Evolutionary conservation across 2,113 vertebrate species (phyloP), one percentile per base, ranked within the genome.

Genomic region (Ophiodon elongatus): DNA sequence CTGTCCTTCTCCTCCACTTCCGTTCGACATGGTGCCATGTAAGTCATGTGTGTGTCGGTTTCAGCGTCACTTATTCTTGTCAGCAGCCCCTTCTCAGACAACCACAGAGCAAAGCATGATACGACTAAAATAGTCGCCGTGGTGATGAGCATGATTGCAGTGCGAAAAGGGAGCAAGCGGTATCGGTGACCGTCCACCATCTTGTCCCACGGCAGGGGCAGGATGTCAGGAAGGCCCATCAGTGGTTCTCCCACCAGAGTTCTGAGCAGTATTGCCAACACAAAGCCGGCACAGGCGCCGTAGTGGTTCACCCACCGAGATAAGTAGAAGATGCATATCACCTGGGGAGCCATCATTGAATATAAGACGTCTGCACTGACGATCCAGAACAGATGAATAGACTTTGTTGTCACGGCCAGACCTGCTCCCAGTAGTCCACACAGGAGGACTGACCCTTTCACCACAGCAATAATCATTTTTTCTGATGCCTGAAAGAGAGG

Each of bases 331-430:
- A 10, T 86, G 0, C 95, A 96, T 21, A 91, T 94, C 60, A 96
- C 89, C 80, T 96, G 96, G 2, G 96, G 93, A 43, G 94, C 93
- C 35, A 96, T 86, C 41, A 96, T 73, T 0, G 92, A 82, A 0
- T 96, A 96, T 13, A 95, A 82, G 56, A 96, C 78, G 43, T 96
- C 96, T 6, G 92, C 89, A 0, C 95, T 93, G 68, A 96, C 45
- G 66, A 96, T 89, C 95, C 95, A 96, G 39, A 96, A 64, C 45
- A 82, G 25, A 85, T 93, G 92, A 63, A 95, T 6, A 0, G 82
- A 86, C 0, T 4, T 90, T 90, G 82, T 43, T 45, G 27, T 92
- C 94, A 57, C 83, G 23, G 95, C 94, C 87, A 96, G 77, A 17
- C 45, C 29, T 0, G 88, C 85, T 57, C 94, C 94, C 2, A 80